Evolutionary conservation across 2,113 vertebrate species (phyloP).

Genomic region (Oreochromis niloticus): DNA sequence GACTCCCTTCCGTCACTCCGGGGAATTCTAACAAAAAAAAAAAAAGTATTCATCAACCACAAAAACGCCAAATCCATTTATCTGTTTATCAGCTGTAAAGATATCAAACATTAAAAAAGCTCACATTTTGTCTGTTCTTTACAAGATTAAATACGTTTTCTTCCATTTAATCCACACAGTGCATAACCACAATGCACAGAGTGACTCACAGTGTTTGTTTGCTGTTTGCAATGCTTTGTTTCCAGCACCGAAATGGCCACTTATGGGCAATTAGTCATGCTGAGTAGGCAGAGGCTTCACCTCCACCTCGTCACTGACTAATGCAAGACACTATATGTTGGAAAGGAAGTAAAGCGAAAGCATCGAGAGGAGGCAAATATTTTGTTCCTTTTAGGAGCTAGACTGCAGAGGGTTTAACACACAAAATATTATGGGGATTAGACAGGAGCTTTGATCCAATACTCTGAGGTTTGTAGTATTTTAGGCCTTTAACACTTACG

Average conservation of each 20-base stretch:
- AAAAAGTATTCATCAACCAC: neutral
- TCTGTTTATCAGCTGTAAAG: neutral
- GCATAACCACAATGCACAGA: conserved; percentile 1
- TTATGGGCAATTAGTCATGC: conserved; percentile 62
- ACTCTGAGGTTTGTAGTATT: neutral
- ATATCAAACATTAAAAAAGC: neutral
- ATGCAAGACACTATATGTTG: conserved; percentile 27
- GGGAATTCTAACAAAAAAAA: neutral
- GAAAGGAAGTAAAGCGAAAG: neutral
- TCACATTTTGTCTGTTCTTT: neutral
- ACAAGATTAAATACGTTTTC: neutral
- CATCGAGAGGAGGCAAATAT: neutral
- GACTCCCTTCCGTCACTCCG: neutral
- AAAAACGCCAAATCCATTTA: neutral
- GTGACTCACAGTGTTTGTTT: conserved; percentile 62
- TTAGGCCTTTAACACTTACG: neutral
- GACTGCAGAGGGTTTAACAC: neutral
- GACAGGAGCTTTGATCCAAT: conserved; percentile 13
- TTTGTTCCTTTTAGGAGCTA: neutral
- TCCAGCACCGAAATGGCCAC: conserved; percentile 42
- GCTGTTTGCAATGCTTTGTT: conserved; percentile 49
- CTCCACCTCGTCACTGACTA: conserved; percentile 33
- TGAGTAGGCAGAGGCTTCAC: conserved; percentile 57
- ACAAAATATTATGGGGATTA: neutral
- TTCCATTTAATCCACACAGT: neutral